Evolutionary conservation across 2,113 vertebrate species (phyloP).

Genomic region (Trachemys scripta): DNA sequence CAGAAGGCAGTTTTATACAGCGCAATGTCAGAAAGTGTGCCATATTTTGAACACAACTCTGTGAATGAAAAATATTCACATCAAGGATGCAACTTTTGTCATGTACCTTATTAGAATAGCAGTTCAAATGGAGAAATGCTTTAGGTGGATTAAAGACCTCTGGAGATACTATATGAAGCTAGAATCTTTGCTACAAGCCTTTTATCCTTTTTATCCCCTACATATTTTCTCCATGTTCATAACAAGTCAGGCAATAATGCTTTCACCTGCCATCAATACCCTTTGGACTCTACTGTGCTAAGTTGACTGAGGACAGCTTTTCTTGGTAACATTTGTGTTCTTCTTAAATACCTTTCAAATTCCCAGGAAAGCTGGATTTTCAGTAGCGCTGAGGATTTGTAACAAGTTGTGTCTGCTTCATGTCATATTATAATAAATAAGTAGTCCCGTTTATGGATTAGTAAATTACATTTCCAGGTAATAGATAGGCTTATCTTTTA

Average conservation of each 20-base stretch:
- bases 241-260: background rate
- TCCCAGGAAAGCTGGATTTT: background rate
- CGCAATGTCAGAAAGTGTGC: background rate
- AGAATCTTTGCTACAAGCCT: constrained; percentile 7
- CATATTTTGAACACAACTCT: background rate
- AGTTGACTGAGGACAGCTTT: background rate
- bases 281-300: background rate
- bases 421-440: background rate
- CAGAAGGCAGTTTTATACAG: background rate
- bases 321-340: background rate
- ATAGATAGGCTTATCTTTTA: background rate
- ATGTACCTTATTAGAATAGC: constrained; percentile 18
- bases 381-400: background rate
- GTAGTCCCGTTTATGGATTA: background rate
- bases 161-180: constrained; percentile 24
- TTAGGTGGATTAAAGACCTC: constrained; percentile 43
- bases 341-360: constrained; percentile 19
- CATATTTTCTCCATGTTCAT: background rate
- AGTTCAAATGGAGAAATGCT: constrained; percentile 32
- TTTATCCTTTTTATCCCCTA: constrained; percentile 43
- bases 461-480: background rate
- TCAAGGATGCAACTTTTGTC: background rate
- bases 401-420: background rate
- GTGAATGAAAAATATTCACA: background rate
- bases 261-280: constrained; percentile 16